phyloP scores from a whole-genome alignment of 2,888 invertebrate genomes.

The Cordilura impudica region DNA sequence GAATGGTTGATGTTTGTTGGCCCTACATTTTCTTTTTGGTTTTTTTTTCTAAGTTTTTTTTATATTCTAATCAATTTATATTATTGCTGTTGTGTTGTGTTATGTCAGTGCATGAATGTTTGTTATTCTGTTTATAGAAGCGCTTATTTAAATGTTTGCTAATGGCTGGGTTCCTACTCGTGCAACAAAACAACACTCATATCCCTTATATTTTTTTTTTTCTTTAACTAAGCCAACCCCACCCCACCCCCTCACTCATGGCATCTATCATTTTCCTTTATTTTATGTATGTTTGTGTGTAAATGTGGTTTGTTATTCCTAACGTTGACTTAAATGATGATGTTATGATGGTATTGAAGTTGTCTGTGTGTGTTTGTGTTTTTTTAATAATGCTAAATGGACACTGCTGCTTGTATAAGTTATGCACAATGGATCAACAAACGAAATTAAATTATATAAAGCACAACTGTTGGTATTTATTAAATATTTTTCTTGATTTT shows the following conservation, averaged over 20 bases:
- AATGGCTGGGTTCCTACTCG: conserved; percentile 69
- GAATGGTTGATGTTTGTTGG: conserved; percentile 19
- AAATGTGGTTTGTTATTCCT: conserved; percentile 24
- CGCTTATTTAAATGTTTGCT: conserved; percentile 71
- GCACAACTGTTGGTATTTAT: too few species aligned
- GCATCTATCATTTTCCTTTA: neutral
- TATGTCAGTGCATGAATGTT: conserved; percentile 46
- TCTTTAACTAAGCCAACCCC: neutral
- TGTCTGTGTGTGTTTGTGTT: too few species aligned
- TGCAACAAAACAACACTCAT: neutral
- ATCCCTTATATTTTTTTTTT: neutral
- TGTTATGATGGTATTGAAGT: conserved; percentile 53
- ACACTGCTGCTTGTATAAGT: neutral
- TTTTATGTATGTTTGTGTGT: conserved; percentile 14
- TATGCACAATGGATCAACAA: neutral
- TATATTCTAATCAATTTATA: conserved; percentile 54
- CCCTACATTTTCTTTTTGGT: too few species aligned
- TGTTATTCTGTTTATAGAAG: conserved; percentile 54
- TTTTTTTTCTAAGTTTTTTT: conserved; percentile 13
- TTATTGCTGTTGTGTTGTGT: conserved; percentile 44
- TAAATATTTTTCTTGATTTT: too few species aligned
- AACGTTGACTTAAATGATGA: conserved; percentile 74
- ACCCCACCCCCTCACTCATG: neutral
- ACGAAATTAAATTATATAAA: too few species aligned
- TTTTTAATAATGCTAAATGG: conserved; percentile 7